phyloP scores from a whole-genome alignment of 2,888 invertebrate species.

The Scaptomyza cyrtandrae region DNA sequence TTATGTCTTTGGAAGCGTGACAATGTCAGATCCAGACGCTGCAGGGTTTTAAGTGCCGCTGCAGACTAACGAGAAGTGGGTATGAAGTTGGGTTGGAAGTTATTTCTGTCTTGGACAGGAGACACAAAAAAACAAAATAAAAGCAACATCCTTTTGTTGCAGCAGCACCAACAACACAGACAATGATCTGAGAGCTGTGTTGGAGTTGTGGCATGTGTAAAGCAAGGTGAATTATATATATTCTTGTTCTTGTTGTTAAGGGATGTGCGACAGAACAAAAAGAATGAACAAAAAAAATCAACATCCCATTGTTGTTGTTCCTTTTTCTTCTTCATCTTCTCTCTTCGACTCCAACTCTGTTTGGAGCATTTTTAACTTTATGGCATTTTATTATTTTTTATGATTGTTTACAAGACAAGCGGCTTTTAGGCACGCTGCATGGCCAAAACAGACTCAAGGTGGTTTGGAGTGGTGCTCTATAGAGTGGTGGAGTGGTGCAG shows the following conservation, averaged over 20 bases:
- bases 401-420: slow-evolving; percentile 81
- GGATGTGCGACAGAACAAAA: slow-evolving; percentile 6
- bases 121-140: slow-evolving; percentile 35
- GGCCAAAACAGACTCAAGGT: slow-evolving; percentile 40
- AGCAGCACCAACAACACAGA: no score
- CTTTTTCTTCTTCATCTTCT: not conserved
- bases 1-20: slow-evolving; percentile 23
- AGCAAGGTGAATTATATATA: slow-evolving; percentile 17
- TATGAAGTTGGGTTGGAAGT: no score
- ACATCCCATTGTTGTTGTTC: slow-evolving; percentile 37
- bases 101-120: slow-evolving; percentile 26
- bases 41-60: slow-evolving; percentile 46
- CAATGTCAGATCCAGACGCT: slow-evolving; percentile 47
- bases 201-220: slow-evolving; percentile 46
- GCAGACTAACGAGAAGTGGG: slow-evolving; percentile 8
- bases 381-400: slow-evolving; percentile 80
- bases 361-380: slow-evolving; percentile 65
- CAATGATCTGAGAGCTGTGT: slow-evolving; percentile 47
- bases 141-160: slow-evolving; percentile 44
- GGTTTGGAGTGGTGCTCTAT: not conserved
- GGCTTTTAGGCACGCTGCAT: slow-evolving; percentile 75
- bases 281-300: slow-evolving; percentile 8
- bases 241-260: slow-evolving; percentile 11
- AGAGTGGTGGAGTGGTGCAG: slow-evolving; percentile 19
- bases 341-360: not conserved